phyloP scores from a whole-genome alignment of 2,113 vertebrate species.

The Pomatostomus ruficeps region DNA sequence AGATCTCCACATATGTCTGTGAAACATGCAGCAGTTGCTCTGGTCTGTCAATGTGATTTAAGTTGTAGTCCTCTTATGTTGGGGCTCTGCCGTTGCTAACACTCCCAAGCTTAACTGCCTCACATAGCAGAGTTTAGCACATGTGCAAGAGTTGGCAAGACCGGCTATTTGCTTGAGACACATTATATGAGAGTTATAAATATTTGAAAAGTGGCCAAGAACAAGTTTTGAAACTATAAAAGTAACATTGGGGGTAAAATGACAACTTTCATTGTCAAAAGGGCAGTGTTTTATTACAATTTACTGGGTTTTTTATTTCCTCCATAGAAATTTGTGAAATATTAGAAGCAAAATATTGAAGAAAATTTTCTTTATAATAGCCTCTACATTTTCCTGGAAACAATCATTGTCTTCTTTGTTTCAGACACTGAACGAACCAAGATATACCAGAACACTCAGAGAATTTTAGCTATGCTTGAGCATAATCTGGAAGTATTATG shows the following conservation, averaged over 20 bases:
- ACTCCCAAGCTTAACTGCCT: neutral
- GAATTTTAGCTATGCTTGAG: neutral
- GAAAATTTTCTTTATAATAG: neutral
- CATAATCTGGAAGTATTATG: neutral
- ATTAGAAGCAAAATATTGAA: neutral
- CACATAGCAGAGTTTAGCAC: neutral
- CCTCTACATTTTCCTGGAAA: neutral
- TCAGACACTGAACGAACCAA: neutral
- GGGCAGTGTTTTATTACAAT: neutral
- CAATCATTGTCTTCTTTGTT: neutral
- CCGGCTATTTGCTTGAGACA: neutral
- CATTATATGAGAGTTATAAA: conserved; percentile 14
- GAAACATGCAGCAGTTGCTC: neutral
- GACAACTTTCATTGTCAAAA: neutral
- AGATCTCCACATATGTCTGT: neutral
- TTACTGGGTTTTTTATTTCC: neutral
- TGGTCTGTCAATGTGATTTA: conserved; percentile 26
- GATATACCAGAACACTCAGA: neutral
- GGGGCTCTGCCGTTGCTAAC: neutral
- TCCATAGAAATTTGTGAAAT: neutral
- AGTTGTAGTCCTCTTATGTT: neutral
- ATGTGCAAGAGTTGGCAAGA: neutral
- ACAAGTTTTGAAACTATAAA: conserved; percentile 34
- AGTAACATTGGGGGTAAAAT: neutral
- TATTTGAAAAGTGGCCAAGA: conserved; percentile 35